Base-by-base conservation (phyloP, 2,797 vertebrate species). In the Huso huso region DNA sequence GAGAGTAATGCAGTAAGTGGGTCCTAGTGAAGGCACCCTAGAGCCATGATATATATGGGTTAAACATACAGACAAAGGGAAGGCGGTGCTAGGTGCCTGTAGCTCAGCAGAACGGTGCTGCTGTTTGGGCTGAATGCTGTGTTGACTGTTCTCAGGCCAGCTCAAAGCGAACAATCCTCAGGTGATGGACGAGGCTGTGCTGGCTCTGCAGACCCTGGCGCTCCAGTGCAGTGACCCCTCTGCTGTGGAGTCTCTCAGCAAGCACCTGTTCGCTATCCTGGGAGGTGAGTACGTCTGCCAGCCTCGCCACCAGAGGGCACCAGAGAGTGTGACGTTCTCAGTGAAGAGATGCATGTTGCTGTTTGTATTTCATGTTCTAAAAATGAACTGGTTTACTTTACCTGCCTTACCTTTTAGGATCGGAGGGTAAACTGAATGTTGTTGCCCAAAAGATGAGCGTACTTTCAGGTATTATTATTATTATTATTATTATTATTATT, bases 391-490 rank as follows among this genome's bases (percentile, higher is more conserved):
- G 23, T 37, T 37, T 37, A 37, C 23, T 37, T 37, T 37, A 37
- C 4, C 23, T 37, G 4, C 23, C 23, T 37, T 37, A 68, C 10
- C 1, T 80, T 77, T 55, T 82, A 99, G 97, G 97, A 50, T 95
- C 96, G 0, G 97, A 99, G 73, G 97, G 96, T 62, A 99, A 98
- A 73, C 91, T 99, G 63, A 95, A 95, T 0, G 77, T 93, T 65
- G 89, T 96, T 59, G 92, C 93, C 71, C 97, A 99, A 82, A 99
- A 99, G 86, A 95, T 95, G 74, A 97, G 89, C 6, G 90, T 99
- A 65, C 88, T 98, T 76, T 98, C 97, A 86, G 97, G 97, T 99
- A 86, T 77, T 72, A n/a, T 62, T 69, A 18, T 18, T 18, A 18
- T 18, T 18, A 18, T 18, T 18, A 18, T 18, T 18, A 37, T 37